A percentile compares a stretch with the other conserved stretches of the same genome.
These are phyloP conservation scores for Pipistrellus pygmaeus DNA, from an alignment of 2,797 vertebrate species.

Conservation along the genomic window DNA sequence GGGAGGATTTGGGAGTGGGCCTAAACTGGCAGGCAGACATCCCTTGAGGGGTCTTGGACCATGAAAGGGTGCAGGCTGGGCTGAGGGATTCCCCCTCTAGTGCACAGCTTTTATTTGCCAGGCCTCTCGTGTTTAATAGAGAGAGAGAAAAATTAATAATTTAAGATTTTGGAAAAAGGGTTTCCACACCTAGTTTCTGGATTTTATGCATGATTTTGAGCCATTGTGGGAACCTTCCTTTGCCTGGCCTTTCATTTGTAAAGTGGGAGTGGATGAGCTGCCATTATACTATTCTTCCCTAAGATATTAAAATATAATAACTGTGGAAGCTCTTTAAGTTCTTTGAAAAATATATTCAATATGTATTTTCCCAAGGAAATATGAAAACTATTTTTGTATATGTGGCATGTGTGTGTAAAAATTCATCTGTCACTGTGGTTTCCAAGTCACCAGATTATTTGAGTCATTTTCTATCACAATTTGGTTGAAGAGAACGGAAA, in stretches of 20 bases:
- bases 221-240: background rate
- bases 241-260: background rate
- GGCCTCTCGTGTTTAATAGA: background rate
- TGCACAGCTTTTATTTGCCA: no score
- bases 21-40: no score
- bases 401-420: background rate
- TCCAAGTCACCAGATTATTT: constrained; percentile 15
- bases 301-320: background rate
- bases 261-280: background rate
- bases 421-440: background rate
- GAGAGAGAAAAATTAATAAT: constrained; percentile 12
- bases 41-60: no score
- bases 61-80: no score
- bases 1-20: no score
- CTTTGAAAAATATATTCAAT: constrained; percentile 41
- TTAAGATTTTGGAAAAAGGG: background rate
- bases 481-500: background rate
- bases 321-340: background rate
- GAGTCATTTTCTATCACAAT: constrained; percentile 24
- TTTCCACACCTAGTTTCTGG: background rate
- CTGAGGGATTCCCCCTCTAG: no score
- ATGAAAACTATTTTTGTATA: constrained; percentile 3
- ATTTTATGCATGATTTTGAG: background rate
- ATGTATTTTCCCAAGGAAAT: constrained; percentile 61
- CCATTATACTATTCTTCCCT: background rate